A percentile compares a stretch with the other conserved stretches of the same genome.
These are phyloP conservation scores for Bimastos eiseni DNA, from an alignment of 2,888 invertebrate genomes.

Conservation along the genomic window DNA sequence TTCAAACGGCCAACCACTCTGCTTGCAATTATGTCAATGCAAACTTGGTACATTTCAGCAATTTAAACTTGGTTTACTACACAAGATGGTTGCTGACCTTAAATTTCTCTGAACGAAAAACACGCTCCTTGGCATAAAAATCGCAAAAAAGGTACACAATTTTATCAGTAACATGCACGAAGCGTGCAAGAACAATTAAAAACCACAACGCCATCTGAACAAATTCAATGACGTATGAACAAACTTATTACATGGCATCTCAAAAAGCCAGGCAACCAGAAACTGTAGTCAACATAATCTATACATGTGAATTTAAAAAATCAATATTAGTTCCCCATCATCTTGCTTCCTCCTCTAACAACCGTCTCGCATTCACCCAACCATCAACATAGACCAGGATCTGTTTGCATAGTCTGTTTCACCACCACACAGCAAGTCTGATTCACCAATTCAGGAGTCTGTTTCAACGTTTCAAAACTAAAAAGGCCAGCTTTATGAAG, in stretches of 20 bases:
- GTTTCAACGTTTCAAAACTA: neutral
- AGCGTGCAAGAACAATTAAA: neutral
- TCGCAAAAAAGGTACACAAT: conserved; percentile 1
- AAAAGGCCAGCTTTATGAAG: conserved; percentile 2
- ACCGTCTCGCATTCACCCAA: neutral
- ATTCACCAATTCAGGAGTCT: neutral
- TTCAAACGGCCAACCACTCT: neutral
- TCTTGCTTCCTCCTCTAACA: neutral
- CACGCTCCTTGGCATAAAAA: neutral
- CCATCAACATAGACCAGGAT: neutral
- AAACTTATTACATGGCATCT: conserved; percentile 17
- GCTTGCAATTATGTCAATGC: neutral
- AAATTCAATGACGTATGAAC: neutral
- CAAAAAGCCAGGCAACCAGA: conserved; percentile 17
- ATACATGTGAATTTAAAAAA: neutral
- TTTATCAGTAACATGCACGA: conserved; percentile 1
- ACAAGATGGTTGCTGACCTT: neutral
- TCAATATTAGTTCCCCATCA: neutral
- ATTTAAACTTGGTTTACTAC: neutral
- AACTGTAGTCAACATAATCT: conserved; percentile 1
- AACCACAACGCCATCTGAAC: neutral
- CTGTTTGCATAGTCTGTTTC: conserved; percentile 20
- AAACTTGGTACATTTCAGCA: neutral
- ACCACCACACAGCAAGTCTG: neutral
- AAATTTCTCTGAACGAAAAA: neutral